Evolutionary conservation across 2,888 invertebrate species (phyloP).

Genomic region (Latrodectus hesperus): DNA sequence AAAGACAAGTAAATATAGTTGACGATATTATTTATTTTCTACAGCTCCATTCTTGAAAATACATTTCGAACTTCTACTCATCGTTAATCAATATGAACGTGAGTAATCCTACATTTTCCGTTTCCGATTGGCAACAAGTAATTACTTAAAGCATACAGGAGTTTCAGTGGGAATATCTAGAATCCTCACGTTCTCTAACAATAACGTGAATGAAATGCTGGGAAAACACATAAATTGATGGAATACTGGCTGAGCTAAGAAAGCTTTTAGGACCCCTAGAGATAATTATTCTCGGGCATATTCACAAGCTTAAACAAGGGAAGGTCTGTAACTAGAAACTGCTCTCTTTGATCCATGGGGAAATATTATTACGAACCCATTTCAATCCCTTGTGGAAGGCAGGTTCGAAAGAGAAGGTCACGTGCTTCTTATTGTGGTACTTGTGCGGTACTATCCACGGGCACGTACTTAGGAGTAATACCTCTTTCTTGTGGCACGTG

Average conservation of each 20-base stretch:
- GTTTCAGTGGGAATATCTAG: too few relatives aligned
- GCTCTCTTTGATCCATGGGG: conserved; percentile 4
- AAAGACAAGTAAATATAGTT: too few relatives aligned
- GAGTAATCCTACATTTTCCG: too few relatives aligned
- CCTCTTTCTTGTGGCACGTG: conserved; percentile 28
- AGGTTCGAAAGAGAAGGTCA: conserved; percentile 27
- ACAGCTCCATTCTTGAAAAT: too few relatives aligned
- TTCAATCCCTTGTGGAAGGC: conserved; percentile 31
- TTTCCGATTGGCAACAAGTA: too few relatives aligned
- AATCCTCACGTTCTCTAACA: too few relatives aligned
- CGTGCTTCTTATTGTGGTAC: conserved; percentile 33
- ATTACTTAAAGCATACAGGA: too few relatives aligned
- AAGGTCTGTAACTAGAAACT: conserved; percentile 27
- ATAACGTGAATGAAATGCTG: too few relatives aligned
- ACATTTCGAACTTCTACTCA: too few relatives aligned
- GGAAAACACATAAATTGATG: too few relatives aligned
- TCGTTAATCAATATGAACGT: too few relatives aligned
- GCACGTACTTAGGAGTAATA: conserved; percentile 17
- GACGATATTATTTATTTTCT: too few relatives aligned
- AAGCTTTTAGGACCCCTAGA: conserved; percentile 16
- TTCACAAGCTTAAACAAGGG: conserved; percentile 19
- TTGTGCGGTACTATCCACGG: conserved; percentile 16
- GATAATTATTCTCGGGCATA: conserved; percentile 21
- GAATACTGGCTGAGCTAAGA: background rate
- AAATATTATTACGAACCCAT: conserved; percentile 32